Conservation (phyloP, 1,140 invertebrate species). For the Macrosteles quadrilineatus region DNA sequence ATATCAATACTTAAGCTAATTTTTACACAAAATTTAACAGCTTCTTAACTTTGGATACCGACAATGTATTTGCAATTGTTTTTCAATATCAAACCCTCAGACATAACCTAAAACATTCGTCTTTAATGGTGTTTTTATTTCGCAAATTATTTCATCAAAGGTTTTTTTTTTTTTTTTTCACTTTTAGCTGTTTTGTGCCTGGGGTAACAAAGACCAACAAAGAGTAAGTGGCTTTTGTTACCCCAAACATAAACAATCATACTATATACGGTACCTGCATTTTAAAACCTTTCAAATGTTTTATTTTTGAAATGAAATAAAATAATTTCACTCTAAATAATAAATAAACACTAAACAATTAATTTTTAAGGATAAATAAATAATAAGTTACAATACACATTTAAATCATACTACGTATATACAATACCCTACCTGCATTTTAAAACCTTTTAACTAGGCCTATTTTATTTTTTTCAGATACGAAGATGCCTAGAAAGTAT, state of each 20-base stretch:
- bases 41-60: neutral
- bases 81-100: neutral
- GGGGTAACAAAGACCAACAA: conserved; percentile 32
- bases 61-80: conserved; percentile 13
- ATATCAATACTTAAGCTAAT: conserved; percentile 14
- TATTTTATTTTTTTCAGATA: conserved; percentile 23
- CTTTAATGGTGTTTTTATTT: neutral
- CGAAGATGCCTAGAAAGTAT: conserved; percentile 30
- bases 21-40: neutral
- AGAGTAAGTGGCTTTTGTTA: conserved; percentile 28
- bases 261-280: conserved; percentile 18
- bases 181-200: conserved; percentile 14
- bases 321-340: no score
- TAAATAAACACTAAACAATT: no score
- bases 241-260: conserved; percentile 27
- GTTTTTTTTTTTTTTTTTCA: conserved; percentile 1
- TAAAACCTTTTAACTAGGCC: no score
- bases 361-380: no score
- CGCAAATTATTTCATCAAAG: neutral
- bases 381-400: no score
- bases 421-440: no score
- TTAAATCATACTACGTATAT: no score
- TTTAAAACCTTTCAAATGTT: conserved; percentile 14
- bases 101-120: conserved; percentile 24
- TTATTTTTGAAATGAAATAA: no score